Conservation (phyloP, 2,113 vertebrate species). For the Verasper variegatus region DNA sequence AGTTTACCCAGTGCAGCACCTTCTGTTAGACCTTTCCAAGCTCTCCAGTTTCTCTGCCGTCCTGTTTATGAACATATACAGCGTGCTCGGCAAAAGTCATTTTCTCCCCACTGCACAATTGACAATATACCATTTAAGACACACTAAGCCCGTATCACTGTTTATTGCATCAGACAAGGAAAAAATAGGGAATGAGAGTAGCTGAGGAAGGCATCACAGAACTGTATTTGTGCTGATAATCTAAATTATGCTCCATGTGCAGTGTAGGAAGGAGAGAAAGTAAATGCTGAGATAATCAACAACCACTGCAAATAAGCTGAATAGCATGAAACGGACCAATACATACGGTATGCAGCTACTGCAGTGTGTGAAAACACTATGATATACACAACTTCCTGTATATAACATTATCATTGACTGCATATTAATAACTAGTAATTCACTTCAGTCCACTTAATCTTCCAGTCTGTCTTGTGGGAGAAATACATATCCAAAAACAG, state of each 20-base stretch:
- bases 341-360: conserved; percentile 19
- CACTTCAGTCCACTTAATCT: too few relatives aligned
- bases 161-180: conserved; percentile 62
- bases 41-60: conserved; percentile 59
- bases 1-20: conserved; percentile 51
- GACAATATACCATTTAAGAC: conserved; percentile 59
- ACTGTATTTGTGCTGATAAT: conserved; percentile 68
- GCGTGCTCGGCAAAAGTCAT: conserved; percentile 52
- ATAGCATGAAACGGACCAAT: conserved; percentile 42
- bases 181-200: conserved; percentile 51
- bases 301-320: conserved; percentile 51
- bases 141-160: conserved; percentile 47
- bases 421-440: neutral
- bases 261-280: conserved; percentile 41
- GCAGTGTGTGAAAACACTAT: neutral
- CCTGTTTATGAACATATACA: conserved; percentile 56
- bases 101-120: conserved; percentile 46
- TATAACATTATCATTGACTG: neutral
- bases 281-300: conserved; percentile 70
- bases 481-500: neutral
- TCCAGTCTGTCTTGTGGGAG: neutral
- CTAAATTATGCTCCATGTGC: conserved; percentile 67
- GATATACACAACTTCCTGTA: neutral
- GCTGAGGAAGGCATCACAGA: conserved; percentile 57
- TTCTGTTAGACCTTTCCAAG: conserved; percentile 59